Conservation (phyloP, 2,113 vertebrate genomes). For the human (Homo sapiens) region GRCh38 chr1:237855501-237856000, state of each 20-base stretch:
- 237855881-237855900: not conserved
- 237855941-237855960: not conserved
- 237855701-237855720: not conserved
- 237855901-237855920: not conserved
- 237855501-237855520: not conserved
- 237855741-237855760: not conserved
- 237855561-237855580: not conserved
- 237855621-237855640: not conserved
- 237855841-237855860: not conserved
- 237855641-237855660: not conserved
- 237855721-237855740: not conserved
- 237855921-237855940: not conserved
- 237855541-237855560: not conserved
- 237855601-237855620: not conserved
- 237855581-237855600: accelerated
- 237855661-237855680: not conserved
- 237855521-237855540: not conserved
- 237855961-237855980: not conserved
- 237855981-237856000: not conserved
- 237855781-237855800: not conserved
- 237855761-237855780: not conserved
- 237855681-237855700: not conserved
- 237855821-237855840: not conserved
- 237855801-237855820: not conserved
- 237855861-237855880: not conserved